These are phyloP conservation scores for Mugil cephalus DNA, from an alignment of 2,113 vertebrate species.

Conservation along the genomic window DNA sequence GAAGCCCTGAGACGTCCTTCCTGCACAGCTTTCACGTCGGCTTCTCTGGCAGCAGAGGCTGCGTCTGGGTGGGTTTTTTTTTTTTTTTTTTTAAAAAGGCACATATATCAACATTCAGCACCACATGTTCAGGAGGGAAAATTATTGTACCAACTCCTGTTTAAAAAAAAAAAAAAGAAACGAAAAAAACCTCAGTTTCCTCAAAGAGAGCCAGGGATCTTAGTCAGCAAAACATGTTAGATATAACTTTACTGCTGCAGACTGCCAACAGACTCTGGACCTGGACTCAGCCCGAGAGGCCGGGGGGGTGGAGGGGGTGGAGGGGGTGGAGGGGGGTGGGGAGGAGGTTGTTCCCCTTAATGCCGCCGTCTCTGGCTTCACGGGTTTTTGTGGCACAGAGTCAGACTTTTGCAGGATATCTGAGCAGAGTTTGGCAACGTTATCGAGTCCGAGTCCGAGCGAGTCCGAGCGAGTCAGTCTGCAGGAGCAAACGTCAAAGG, in stretches of 20 bases:
- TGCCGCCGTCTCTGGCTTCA: not conserved
- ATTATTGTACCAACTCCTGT: slow-evolving; percentile 6
- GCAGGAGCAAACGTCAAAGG: not conserved
- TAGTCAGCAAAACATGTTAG: slow-evolving; percentile 35
- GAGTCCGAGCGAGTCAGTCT: too few relatives aligned
- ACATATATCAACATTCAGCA: slow-evolving; percentile 45
- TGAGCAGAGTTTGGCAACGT: too few relatives aligned
- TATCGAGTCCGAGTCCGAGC: too few relatives aligned
- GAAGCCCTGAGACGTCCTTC: slow-evolving; percentile 3
- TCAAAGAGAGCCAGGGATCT: slow-evolving; percentile 11
- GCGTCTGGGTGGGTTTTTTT: not conserved
- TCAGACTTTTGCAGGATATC: not conserved
- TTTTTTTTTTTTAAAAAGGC: slow-evolving; percentile 28
- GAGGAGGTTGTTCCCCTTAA: too few relatives aligned
- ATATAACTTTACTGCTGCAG: slow-evolving; percentile 9
- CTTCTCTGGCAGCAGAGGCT: not conserved
- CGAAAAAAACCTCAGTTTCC: slow-evolving; percentile 28
- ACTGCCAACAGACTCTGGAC: slow-evolving; percentile 21
- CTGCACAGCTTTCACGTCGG: not conserved
- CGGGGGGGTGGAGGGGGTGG: too few relatives aligned
- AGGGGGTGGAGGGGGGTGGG: too few relatives aligned
- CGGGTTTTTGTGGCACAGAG: too few relatives aligned
- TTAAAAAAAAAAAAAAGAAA: too few relatives aligned
- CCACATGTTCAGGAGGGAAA: slow-evolving; percentile 14
- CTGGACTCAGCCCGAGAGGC: not conserved